Base-by-base conservation (phyloP, 2,797 vertebrate species). In the Nyctibius grandis region DNA sequence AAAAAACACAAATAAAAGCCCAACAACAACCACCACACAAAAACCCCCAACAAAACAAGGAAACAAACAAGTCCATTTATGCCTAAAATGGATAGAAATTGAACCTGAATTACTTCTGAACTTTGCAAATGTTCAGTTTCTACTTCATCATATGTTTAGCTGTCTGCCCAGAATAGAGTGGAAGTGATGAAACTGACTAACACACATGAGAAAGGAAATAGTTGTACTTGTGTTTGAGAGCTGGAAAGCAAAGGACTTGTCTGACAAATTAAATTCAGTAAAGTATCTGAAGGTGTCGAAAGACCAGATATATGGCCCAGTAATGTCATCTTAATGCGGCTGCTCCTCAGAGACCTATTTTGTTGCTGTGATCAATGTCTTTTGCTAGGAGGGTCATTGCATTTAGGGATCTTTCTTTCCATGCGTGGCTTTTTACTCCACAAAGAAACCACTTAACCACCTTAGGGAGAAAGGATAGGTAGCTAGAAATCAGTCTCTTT, bases 361-460 rank as follows among this genome's bases (percentile, higher is more conserved):
- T 85, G 34, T 79, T 63, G 33, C 70, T 21, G 54, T 22, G n/a
- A 51, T 47, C 0, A 0, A 7, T 6, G 3, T 8, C n/a, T 48
- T 47, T 61, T 59, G 8, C 57, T 47, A n/a, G 63, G 38, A 75
- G 47, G 17, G 38, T 20, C 13, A 3, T 4, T 75, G 50, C 51
- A 57, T 51, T 84, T 29, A 12, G 36, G 38, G 40, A 36, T 25
- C 26, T 87, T 48, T 29, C 47, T 31, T 61, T 23, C 64, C 60
- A 11, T 9, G 28, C 2, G 0, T 23, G 64, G 29, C 8, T 31
- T 80, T 85, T 74, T 80, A 28, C 44, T 63, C 18, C n/a, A 11
- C 3, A 7, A 53, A 80, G 75, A n/a, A 77, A 25, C 29, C 57
- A 15, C 14, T 48, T 44, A 50, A 51, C 69, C 8, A 3, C 34